phyloP scores from a whole-genome alignment of 2,888 invertebrate species.

The Carcina quercana region DNA sequence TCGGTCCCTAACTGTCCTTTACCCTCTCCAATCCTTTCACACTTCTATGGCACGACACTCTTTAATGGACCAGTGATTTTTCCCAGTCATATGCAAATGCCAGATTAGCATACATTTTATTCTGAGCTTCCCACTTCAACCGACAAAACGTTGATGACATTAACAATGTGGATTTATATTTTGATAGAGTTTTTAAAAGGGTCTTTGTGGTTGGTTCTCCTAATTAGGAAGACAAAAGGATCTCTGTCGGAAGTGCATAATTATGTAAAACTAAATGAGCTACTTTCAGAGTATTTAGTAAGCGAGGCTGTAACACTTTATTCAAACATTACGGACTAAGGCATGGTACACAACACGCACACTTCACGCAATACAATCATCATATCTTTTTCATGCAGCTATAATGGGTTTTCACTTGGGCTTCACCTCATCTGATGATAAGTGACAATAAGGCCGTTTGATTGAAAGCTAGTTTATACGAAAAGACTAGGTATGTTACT shows the following conservation, averaged over 20 bases:
- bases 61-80: constrained; percentile 62
- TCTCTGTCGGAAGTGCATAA: background rate
- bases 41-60: constrained; percentile 37
- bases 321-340: too few species aligned
- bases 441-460: too few species aligned
- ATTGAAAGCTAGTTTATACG: too few species aligned
- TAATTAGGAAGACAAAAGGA: constrained; percentile 15
- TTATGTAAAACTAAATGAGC: too few species aligned
- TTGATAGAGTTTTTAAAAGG: constrained; percentile 21
- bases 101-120: constrained; percentile 60
- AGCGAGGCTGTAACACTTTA: too few species aligned
- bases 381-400: too few species aligned
- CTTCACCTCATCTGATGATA: too few species aligned
- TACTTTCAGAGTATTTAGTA: too few species aligned
- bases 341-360: too few species aligned
- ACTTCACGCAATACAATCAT: too few species aligned
- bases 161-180: constrained; percentile 37
- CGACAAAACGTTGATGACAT: constrained; percentile 35
- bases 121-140: constrained; percentile 31
- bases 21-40: constrained; percentile 35
- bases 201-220: constrained; percentile 20
- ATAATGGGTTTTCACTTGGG: too few species aligned
- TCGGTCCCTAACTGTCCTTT: constrained; percentile 30
- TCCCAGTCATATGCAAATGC: constrained; percentile 61
- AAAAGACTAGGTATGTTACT: too few species aligned